These are phyloP conservation scores for Ceyx cyanopectus DNA, from an alignment of 2,113 vertebrate species.

Conservation along the genomic window DNA sequence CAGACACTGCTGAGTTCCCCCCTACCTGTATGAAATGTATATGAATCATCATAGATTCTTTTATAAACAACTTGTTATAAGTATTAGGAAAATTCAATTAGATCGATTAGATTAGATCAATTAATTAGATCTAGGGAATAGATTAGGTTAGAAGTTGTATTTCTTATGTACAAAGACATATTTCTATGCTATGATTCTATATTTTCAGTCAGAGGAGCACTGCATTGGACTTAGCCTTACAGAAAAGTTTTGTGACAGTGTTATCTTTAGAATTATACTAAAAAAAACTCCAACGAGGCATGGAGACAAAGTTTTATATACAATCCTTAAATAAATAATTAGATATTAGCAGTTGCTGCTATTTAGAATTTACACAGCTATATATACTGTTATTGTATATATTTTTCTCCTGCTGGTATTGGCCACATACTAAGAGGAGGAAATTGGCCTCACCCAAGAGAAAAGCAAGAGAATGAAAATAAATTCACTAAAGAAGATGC, in stretches of 20 bases:
- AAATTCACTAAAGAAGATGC: background rate
- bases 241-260: background rate
- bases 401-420: background rate
- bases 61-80: background rate
- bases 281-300: background rate
- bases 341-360: background rate
- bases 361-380: background rate
- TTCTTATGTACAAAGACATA: background rate
- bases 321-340: background rate
- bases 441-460: background rate
- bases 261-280: background rate
- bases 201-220: background rate
- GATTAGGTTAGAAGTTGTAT: conserved; percentile 5
- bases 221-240: conserved; percentile 46
- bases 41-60: no score
- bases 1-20: no score
- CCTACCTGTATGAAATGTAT: no score
- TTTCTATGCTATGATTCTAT: no score
- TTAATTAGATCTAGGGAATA: conserved; percentile 24
- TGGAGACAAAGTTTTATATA: background rate
- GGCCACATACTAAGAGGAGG: background rate
- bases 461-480: background rate
- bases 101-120: background rate
- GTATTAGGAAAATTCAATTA: conserved; percentile 20
- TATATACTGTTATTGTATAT: background rate